Percentiles rank a stretch among this genome's conserved stretches.
Conservation (phyloP, 2,797 vertebrate species). For the Manis javanica region DNA sequence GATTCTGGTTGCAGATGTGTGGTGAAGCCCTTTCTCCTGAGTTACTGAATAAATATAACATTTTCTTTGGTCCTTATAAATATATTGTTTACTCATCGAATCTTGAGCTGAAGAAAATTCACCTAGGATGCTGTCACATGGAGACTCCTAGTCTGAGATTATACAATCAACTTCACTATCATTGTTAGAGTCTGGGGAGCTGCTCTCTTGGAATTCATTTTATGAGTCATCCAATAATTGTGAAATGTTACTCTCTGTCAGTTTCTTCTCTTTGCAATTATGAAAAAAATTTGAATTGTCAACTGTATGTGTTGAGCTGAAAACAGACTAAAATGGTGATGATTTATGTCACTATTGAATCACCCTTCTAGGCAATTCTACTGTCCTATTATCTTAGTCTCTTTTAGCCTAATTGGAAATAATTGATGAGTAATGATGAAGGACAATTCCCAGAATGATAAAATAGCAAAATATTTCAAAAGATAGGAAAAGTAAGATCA, state of each 20-base stretch:
- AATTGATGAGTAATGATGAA: constrained; percentile 2
- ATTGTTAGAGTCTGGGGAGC: neutral
- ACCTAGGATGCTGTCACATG: neutral
- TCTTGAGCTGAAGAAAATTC: neutral
- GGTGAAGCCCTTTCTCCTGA: neutral
- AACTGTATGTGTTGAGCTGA: neutral
- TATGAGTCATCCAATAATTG: neutral
- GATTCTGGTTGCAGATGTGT: neutral
- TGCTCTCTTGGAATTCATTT: neutral
- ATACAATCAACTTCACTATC: neutral
- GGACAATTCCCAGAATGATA: neutral
- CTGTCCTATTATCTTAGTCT: neutral
- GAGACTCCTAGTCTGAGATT: neutral
- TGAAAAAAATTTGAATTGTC: constrained; percentile 3
- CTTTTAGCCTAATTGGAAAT: neutral
- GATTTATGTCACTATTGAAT: neutral
- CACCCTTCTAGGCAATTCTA: neutral
- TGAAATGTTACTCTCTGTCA: neutral
- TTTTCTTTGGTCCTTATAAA: neutral
- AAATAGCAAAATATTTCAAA: constrained; percentile 10
- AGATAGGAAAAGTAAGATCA: constrained; percentile 3
- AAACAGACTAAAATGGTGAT: neutral
- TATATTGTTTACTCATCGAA: neutral
- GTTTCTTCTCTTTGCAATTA: neutral
- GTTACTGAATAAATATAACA: neutral